Percentiles rank a stretch among this genome's conserved stretches.
phyloP scores from a whole-genome alignment of 2,888 invertebrate genomes.

The Branchellion lobata region DNA sequence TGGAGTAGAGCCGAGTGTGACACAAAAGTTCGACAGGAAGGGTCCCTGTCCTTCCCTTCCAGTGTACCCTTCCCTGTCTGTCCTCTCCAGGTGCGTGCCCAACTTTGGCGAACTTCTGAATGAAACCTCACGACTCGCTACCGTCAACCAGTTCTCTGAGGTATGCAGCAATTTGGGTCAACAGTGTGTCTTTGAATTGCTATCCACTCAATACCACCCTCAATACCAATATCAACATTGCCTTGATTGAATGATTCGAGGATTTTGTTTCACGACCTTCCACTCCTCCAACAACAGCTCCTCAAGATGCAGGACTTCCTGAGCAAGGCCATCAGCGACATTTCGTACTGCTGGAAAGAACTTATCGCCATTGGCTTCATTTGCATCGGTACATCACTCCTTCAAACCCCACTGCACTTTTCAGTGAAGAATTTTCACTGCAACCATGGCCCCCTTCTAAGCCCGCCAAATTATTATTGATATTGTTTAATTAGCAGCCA shows the following conservation, averaged over 20 bases:
- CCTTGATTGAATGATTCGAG: too few relatives aligned
- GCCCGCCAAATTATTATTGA: too few relatives aligned
- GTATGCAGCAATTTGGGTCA: neutral
- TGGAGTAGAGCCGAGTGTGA: constrained; percentile 53
- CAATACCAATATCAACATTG: too few relatives aligned
- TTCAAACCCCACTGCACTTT: too few relatives aligned
- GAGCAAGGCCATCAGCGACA: constrained; percentile 82
- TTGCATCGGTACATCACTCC: constrained; percentile 72
- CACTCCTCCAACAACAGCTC: constrained; percentile 63
- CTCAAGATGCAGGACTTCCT: constrained; percentile 85
- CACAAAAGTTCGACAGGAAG: constrained; percentile 49
- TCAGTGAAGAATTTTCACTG: too few relatives aligned
- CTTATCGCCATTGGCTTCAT: constrained; percentile 78
- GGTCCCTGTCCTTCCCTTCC: constrained; percentile 80
- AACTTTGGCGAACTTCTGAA: constrained; percentile 54
- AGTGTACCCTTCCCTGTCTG: too few relatives aligned
- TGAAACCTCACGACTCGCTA: neutral
- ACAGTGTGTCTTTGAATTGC: too few relatives aligned
- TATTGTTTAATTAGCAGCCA: too few relatives aligned
- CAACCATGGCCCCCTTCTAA: too few relatives aligned
- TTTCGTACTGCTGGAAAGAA: constrained; percentile 83
- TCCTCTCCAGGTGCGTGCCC: constrained; percentile 80
- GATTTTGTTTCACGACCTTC: too few relatives aligned
- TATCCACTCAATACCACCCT: too few relatives aligned
- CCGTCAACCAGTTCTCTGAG: constrained; percentile 2